Evolutionary conservation across 2,888 invertebrate genomes (phyloP).

Genomic region (Drosophila fulvimacula): DNA sequence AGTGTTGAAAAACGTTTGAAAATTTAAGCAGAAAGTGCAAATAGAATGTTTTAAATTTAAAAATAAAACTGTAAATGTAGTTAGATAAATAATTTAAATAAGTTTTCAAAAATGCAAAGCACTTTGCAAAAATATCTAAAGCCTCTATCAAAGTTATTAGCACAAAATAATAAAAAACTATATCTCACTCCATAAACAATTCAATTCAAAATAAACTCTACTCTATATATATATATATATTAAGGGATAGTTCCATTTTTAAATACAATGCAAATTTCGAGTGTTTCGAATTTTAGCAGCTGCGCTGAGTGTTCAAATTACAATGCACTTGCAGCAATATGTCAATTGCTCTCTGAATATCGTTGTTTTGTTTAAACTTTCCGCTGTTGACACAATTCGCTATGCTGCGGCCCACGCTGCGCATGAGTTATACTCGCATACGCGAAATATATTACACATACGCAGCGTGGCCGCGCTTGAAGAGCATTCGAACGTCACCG

Average conservation of each 20-base stretch:
- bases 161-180: too few relatives aligned
- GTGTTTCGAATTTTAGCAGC: not conserved
- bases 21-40: too few relatives aligned
- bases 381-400: constrained; percentile 21
- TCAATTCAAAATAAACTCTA: not conserved
- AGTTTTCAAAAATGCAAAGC: too few relatives aligned
- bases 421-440: constrained; percentile 29
- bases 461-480: constrained; percentile 34
- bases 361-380: not conserved
- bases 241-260: not conserved
- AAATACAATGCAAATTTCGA: not conserved
- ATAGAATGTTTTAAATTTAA: too few relatives aligned
- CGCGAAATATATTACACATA: constrained; percentile 31
- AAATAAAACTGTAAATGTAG: too few relatives aligned
- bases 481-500: constrained; percentile 42
- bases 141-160: too few relatives aligned
- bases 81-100: not conserved
- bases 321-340: constrained; percentile 16
- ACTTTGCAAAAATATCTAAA: too few relatives aligned
- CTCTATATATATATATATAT: too few relatives aligned
- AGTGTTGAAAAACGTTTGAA: too few relatives aligned
- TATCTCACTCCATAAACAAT: not conserved
- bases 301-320: constrained; percentile 10
- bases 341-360: constrained; percentile 6
- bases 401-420: constrained; percentile 7